A percentile compares a stretch with the other conserved stretches of the same genome.
These are phyloP conservation scores for Corythaixoides concolor DNA, from an alignment of 2,113 vertebrate species.

Conservation along the genomic window DNA sequence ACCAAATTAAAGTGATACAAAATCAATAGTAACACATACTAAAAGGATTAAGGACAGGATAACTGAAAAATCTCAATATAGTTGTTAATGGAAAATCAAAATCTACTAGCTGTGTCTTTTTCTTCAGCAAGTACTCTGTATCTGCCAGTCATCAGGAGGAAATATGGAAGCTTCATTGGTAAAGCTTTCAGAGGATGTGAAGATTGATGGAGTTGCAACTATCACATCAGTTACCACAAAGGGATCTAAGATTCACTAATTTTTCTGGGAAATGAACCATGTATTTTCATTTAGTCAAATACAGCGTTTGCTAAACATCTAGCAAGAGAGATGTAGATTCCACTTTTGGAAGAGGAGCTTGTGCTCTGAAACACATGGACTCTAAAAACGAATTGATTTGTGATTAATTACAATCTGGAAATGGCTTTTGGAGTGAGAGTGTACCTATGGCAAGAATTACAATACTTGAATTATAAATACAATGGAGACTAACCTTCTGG, in stretches of 20 bases:
- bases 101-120: background rate
- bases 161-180: background rate
- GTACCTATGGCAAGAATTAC: background rate
- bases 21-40: slow-evolving; percentile 63
- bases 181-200: background rate
- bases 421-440: background rate
- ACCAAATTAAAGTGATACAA: slow-evolving; percentile 66
- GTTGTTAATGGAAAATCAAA: slow-evolving; percentile 45
- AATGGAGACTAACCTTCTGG: background rate
- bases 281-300: background rate
- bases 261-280: background rate
- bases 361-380: background rate
- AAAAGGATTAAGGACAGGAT: slow-evolving; percentile 57
- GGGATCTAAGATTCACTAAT: background rate
- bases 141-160: background rate
- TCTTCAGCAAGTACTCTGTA: background rate
- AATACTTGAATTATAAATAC: background rate
- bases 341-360: background rate
- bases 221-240: background rate
- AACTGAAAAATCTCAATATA: slow-evolving; percentile 51
- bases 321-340: background rate
- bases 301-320: background rate
- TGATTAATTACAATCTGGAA: background rate
- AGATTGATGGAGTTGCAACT: background rate
- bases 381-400: background rate